Evolutionary conservation across 2,888 invertebrate species (phyloP).

Genomic region (Meiosimyza decipiens): DNA sequence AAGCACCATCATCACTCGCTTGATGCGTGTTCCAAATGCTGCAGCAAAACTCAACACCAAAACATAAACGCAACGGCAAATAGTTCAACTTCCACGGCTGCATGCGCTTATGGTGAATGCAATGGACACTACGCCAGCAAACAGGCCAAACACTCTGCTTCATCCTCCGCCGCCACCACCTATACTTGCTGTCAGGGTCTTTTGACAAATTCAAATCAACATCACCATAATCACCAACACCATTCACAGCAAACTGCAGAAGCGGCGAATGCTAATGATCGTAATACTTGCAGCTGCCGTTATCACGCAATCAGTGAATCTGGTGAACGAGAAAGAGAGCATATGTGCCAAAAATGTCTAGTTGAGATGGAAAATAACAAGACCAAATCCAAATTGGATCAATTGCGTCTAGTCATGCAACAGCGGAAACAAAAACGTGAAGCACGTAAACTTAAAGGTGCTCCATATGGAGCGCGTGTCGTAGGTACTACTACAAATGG

Average conservation of each 20-base stretch:
- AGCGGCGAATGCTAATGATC: constrained; percentile 42
- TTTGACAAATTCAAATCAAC: constrained; percentile 38
- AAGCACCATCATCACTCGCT: constrained; percentile 26
- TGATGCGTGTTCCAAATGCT: constrained; percentile 55
- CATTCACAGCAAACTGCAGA: constrained; percentile 23
- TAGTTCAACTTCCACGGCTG: constrained; percentile 46
- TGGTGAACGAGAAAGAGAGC: constrained; percentile 53
- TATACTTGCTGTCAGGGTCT: constrained; percentile 44
- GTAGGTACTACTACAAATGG: constrained; percentile 43
- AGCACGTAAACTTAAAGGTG: constrained; percentile 76
- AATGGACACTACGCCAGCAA: constrained; percentile 55
- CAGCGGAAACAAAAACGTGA: constrained; percentile 87
- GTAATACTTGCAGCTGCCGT: constrained; percentile 57
- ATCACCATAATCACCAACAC: constrained; percentile 34
- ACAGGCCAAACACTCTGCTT: constrained; percentile 15
- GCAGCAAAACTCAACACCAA: constrained; percentile 43
- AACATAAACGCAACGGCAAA: constrained; percentile 45
- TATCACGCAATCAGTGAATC: constrained; percentile 47
- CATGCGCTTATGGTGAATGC: constrained; percentile 56
- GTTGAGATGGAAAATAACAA: constrained; percentile 79
- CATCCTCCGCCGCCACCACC: constrained; percentile 34
- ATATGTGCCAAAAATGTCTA: constrained; percentile 67
- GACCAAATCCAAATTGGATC: constrained; percentile 87
- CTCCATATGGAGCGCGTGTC: constrained; percentile 71
- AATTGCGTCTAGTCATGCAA: constrained; percentile 89